phyloP scores from a whole-genome alignment of 1,140 invertebrate species.

The Sitophilus oryzae region DNA sequence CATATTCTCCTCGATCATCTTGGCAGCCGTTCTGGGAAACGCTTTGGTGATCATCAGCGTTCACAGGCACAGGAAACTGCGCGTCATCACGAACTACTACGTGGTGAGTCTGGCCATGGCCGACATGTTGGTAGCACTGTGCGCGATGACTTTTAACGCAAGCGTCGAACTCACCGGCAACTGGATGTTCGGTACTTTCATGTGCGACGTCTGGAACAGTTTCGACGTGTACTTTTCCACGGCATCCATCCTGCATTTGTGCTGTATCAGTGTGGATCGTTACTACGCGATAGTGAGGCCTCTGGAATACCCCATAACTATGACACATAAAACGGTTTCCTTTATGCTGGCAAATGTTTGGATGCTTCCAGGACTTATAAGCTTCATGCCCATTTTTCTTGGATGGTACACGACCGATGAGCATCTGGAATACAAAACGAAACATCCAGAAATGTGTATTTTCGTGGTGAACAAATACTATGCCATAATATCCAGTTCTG shows the following conservation, averaged over 20 bases:
- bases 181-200: constrained; percentile 82
- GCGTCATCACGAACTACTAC: constrained; percentile 91
- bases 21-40: constrained; percentile 82
- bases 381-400: constrained; percentile 91
- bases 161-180: constrained; percentile 72
- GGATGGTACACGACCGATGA: constrained; percentile 86
- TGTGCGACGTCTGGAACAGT: constrained; percentile 94
- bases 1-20: constrained; percentile 76
- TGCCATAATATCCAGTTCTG: constrained; percentile 81
- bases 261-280: constrained; percentile 90
- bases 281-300: constrained; percentile 87
- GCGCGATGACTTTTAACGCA: constrained; percentile 95
- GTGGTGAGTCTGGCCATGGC: constrained; percentile 89
- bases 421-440: constrained; percentile 59
- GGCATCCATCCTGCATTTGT: constrained; percentile 88
- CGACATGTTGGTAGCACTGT: constrained; percentile 84
- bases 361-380: constrained; percentile 85
- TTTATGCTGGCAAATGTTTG: constrained; percentile 83
- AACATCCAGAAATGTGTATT: constrained; percentile 72
- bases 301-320: constrained; percentile 81
- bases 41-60: constrained; percentile 77
- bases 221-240: constrained; percentile 94
- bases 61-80: constrained; percentile 62
- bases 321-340: constrained; percentile 75
- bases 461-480: constrained; percentile 88